Percentiles rank a stretch among this genome's conserved stretches.
Evolutionary conservation across 2,113 vertebrate species (phyloP).

Genomic region (Apus apus): DNA sequence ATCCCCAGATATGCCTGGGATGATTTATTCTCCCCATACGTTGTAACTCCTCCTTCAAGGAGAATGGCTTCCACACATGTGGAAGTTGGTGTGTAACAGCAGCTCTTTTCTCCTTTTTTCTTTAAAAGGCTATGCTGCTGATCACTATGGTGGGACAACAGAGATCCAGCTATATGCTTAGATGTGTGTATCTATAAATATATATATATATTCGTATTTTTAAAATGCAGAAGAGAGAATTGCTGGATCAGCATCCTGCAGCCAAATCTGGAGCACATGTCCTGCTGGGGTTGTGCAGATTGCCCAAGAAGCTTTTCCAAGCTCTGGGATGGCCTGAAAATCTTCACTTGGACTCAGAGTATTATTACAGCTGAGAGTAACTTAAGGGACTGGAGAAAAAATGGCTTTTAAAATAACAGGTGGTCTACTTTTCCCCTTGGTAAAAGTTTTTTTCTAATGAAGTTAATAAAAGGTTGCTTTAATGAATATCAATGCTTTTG

Average conservation of each 20-base stretch:
- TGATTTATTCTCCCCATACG: background rate
- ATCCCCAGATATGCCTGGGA: background rate
- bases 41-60: background rate
- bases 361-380: background rate
- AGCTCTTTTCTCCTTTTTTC: background rate
- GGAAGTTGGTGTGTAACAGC: background rate
- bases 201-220: background rate
- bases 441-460: background rate
- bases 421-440: background rate
- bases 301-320: background rate
- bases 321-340: background rate
- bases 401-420: background rate
- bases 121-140: background rate
- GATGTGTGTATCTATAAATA: background rate
- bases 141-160: background rate
- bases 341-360: background rate
- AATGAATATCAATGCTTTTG: background rate
- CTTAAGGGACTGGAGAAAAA: background rate
- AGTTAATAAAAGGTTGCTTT: background rate
- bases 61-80: background rate
- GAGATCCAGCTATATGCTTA: background rate
- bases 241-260: background rate
- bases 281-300: background rate
- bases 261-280: rapidly evolving
- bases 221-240: background rate